A percentile compares a stretch with the other conserved stretches of the same genome.
Evolutionary conservation across 2,888 invertebrate genomes (phyloP).

Genomic region (Folsomia manolachei): DNA sequence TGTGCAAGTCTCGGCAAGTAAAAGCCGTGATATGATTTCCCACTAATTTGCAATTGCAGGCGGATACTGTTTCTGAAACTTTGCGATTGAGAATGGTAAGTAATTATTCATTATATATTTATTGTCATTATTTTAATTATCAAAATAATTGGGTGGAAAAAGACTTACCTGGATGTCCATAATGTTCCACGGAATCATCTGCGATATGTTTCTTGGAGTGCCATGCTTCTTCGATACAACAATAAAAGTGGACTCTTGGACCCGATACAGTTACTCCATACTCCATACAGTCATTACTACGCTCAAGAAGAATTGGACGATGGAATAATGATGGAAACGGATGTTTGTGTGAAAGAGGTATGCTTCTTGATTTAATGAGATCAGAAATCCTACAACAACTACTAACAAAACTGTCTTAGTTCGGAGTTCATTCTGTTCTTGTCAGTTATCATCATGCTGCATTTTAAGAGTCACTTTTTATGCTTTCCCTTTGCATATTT

Average conservation of each 20-base stretch:
- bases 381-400: not conserved
- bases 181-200: slow-evolving; percentile 75
- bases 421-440: not conserved
- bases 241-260: slow-evolving; percentile 63
- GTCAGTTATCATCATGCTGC: not conserved
- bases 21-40: too few species aligned
- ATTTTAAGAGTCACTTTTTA: not conserved
- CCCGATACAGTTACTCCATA: slow-evolving; percentile 67
- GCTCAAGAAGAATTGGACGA: slow-evolving; percentile 75
- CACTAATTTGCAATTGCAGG: too few species aligned
- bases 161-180: too few species aligned
- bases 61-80: slow-evolving; percentile 72
- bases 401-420: not conserved
- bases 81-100: slow-evolving; percentile 70
- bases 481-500: not conserved
- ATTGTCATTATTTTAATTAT: too few species aligned
- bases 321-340: slow-evolving; percentile 77
- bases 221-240: slow-evolving; percentile 62
- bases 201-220: slow-evolving; percentile 68
- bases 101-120: too few species aligned
- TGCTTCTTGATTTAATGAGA: not conserved
- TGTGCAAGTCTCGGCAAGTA: too few species aligned
- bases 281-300: slow-evolving; percentile 75
- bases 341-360: slow-evolving; percentile 70
- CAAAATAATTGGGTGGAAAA: too few species aligned